Percentiles rank a stretch among this genome's conserved stretches.
phyloP scores from a whole-genome alignment of 2,888 invertebrate species.

The Caenorhabditis angaria region DNA sequence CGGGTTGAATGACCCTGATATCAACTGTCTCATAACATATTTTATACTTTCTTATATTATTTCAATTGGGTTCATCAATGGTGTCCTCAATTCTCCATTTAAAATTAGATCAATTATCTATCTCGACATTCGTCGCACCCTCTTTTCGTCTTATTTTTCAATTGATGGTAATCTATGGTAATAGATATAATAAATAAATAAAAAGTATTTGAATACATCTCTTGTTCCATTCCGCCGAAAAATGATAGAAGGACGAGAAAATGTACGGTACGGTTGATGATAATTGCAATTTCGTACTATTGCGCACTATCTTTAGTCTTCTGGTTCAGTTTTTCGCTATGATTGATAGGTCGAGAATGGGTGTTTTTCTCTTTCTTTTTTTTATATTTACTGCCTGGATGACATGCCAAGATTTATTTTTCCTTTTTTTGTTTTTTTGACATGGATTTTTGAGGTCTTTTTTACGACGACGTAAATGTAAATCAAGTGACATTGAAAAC shows the following conservation, averaged over 20 bases:
- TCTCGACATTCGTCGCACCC: background rate
- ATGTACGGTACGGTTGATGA: background rate
- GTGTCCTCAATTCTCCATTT: background rate
- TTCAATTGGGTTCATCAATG: background rate
- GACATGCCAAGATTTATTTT: background rate
- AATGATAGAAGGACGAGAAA: background rate
- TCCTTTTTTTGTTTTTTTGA: background rate
- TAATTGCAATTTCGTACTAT: background rate
- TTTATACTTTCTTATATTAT: background rate
- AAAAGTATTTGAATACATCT: no score
- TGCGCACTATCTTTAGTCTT: background rate
- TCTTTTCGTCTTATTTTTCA: no score
- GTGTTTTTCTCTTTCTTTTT: background rate
- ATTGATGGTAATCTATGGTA: conserved; percentile 2
- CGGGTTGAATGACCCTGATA: background rate
- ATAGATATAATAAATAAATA: background rate
- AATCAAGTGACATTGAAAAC: no score
- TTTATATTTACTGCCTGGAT: background rate
- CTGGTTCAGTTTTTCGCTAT: background rate
- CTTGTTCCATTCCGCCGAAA: no score
- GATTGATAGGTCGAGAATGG: background rate
- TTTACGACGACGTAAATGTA: background rate
- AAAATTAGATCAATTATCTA: conserved; percentile 2
- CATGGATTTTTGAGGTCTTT: background rate
- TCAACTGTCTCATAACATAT: no score